A percentile compares a stretch with the other conserved stretches of the same genome.
Evolutionary conservation across 2,113 vertebrate species (phyloP).

Genomic region (Ploceus nigricollis): DNA sequence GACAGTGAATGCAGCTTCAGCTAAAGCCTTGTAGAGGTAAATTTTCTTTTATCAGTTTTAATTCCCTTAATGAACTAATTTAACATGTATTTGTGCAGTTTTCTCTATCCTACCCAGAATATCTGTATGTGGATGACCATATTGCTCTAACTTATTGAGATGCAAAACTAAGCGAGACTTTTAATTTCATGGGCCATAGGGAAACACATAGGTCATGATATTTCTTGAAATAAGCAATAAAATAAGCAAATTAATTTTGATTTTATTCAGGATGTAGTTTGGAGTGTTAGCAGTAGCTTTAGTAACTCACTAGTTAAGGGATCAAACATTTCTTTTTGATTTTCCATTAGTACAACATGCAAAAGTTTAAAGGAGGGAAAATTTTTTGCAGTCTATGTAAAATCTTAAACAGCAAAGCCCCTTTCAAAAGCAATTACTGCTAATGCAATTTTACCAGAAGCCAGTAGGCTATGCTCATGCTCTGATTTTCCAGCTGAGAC

Average conservation of each 20-base stretch:
- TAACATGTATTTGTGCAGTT: neutral
- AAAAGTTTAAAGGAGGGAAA: neutral
- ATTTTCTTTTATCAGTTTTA: neutral
- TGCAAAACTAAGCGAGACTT: neutral
- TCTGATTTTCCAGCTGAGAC: slow-evolving; percentile 45
- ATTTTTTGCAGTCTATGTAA: neutral
- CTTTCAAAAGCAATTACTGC: neutral
- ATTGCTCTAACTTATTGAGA: neutral
- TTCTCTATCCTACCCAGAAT: neutral
- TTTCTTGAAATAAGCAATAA: neutral
- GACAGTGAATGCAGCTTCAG: neutral
- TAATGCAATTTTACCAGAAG: slow-evolving; percentile 36
- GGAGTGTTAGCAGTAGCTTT: neutral
- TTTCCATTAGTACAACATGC: neutral
- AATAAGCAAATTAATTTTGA: neutral
- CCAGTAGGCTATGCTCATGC: slow-evolving; percentile 66
- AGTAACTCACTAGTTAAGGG: neutral
- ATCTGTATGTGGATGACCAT: neutral
- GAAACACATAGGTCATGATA: neutral
- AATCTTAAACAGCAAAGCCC: neutral
- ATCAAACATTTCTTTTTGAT: neutral
- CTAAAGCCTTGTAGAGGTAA: neutral
- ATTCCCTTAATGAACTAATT: neutral
- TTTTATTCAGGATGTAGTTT: neutral
- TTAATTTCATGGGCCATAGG: neutral